Percentiles rank a stretch among this genome's conserved stretches.
Conservation (phyloP, 2,797 vertebrate species). For the Triplophysa bombifrons region DNA sequence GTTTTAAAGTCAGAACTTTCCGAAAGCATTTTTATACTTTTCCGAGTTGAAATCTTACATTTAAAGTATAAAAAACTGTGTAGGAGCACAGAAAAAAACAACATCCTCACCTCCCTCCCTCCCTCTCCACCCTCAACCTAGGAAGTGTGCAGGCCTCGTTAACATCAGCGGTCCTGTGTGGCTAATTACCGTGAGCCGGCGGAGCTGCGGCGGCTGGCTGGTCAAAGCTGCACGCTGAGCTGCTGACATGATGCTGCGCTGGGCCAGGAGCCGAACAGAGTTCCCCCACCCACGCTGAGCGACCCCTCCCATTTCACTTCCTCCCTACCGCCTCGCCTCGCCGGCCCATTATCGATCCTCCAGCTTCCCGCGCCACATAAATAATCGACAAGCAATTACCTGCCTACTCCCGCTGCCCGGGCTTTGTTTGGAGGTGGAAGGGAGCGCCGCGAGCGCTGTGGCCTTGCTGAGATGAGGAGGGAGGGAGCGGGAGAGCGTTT, state of each 20-base stretch:
- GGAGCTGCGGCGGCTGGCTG: slow-evolving; percentile 64
- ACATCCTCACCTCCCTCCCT: slow-evolving; percentile 38
- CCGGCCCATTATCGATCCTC: slow-evolving; percentile 82
- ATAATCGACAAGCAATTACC: slow-evolving; percentile 86
- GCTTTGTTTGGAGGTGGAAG: slow-evolving; percentile 81
- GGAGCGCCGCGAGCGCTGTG: slow-evolving; percentile 66
- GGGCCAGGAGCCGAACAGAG: slow-evolving; percentile 54
- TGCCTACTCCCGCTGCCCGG: slow-evolving; percentile 79
- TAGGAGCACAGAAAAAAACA: slow-evolving; percentile 57
- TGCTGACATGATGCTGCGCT: slow-evolving; percentile 71
- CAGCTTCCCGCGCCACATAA: slow-evolving; percentile 85
- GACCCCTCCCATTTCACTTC: slow-evolving; percentile 67
- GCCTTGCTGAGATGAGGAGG: slow-evolving; percentile 58
- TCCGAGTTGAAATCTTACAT: neutral
- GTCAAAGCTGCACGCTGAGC: slow-evolving; percentile 69
- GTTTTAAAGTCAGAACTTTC: neutral
- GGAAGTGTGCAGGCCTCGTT: slow-evolving; percentile 70
- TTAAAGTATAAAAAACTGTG: slow-evolving; percentile 30
- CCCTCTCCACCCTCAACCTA: slow-evolving; percentile 46
- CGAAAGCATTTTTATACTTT: neutral
- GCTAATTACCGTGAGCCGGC: slow-evolving; percentile 80
- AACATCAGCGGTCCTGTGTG: slow-evolving; percentile 78
- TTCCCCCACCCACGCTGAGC: slow-evolving; percentile 68
- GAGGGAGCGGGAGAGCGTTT: slow-evolving; percentile 38
- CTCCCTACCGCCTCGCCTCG: slow-evolving; percentile 64